Evolutionary conservation across 2,888 invertebrate genomes (phyloP).

Genomic region (Criorhina ranunculi): DNA sequence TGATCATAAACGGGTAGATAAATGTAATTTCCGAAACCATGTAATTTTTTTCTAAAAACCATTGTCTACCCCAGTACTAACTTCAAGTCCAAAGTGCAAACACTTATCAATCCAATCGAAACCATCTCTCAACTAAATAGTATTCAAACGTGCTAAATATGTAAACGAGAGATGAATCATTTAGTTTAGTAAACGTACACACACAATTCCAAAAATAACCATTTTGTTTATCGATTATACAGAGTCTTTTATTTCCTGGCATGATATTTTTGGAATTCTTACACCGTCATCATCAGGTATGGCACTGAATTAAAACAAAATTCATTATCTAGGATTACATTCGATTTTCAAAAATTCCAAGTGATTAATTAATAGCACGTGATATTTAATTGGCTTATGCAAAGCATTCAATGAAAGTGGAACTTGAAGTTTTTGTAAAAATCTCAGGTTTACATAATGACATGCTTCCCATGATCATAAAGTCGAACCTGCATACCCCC

Average conservation of each 20-base stretch:
- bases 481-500: not conserved
- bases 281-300: conserved; percentile 20
- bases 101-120: not conserved
- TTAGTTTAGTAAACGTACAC: conserved; percentile 13
- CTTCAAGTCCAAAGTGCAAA: too few species aligned
- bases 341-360: conserved; percentile 11
- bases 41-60: too few species aligned
- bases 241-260: conserved; percentile 27
- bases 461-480: conserved; percentile 24
- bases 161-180: conserved; percentile 38
- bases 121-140: not conserved
- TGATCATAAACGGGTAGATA: too few species aligned
- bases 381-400: not conserved
- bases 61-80: too few species aligned
- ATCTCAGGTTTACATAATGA: conserved; percentile 17
- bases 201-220: conserved; percentile 30
- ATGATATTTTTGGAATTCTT: conserved; percentile 49
- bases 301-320: not conserved
- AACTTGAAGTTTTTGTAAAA: not conserved
- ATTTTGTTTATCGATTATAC: conserved; percentile 51
- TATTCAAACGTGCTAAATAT: conserved; percentile 1
- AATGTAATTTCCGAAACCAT: too few species aligned
- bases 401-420: not conserved
- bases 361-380: conserved; percentile 28
- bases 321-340: conserved; percentile 12